Evolutionary conservation across 2,797 vertebrate genomes (phyloP), one percentile per base, ranked within the genome.

Genomic region (Pempheris klunzingeri): DNA sequence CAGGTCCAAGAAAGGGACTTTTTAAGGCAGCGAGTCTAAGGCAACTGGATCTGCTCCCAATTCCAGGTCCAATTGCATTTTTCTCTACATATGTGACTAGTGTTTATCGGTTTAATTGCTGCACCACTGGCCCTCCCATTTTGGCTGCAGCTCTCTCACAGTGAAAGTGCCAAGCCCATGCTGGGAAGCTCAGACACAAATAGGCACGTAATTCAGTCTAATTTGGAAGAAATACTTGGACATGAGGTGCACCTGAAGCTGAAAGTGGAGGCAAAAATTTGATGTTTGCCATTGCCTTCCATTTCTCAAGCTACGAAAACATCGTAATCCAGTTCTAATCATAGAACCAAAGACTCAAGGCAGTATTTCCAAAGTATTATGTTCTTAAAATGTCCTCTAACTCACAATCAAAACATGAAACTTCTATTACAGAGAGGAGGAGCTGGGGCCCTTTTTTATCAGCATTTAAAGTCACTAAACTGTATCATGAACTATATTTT

Each of bases 141-240:
- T 2, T n/a, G 17, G 47, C 20, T 0, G 3, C 60, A 30, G 46
- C n/a, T 36, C 32, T 30, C 18, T 62, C 4, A 11, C 43, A 61
- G 60, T 2, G 15, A 49, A 7, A n/a, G 3, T 55, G 36, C 41
- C 62, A 67, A 52, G 38, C 32, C 9, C 81, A 14, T 14, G 46
- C n/a, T 50, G 70, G 8, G 32, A 38, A 18, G 46, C 52, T 68
- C 15, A 28, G 54, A 43, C 65, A 54, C 38, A 63, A 74, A 71
- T 63, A 68, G 32, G 1, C 7, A 14, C 34, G 17, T 41, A 60
- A 57, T 74, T 30, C 30, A 41, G 10, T 36, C 43, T 30, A n/a
- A 76, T 61, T 24, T 53, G 50, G 54, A 36, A 28, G 9, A 41
- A 36, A 38, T 32, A 39, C 50, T 22, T 57, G 2, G 28, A 53